Evolutionary conservation across 1,140 invertebrate species (phyloP), one percentile per base, ranked within the genome.

Genomic region (Habropoda laboriosa): DNA sequence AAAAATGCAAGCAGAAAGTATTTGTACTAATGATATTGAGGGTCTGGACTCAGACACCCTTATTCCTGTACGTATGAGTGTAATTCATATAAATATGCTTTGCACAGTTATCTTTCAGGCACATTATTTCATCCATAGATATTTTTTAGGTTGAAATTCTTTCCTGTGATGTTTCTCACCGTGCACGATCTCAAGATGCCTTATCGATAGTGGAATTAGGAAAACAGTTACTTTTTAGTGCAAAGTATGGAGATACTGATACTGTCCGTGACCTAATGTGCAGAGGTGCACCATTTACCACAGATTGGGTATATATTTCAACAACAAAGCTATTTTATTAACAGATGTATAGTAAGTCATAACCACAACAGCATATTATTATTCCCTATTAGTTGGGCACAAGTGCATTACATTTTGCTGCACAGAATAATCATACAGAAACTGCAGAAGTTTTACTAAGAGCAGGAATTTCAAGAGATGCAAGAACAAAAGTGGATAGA

Each of bases 401-500:
- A 68, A 98, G 97, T 80, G 96, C 98, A 1, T 93, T 99, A 47
- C 98, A 99, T 92, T 94, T 97, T 82, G 97, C 97, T 47, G 96
- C 97, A 18, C 95, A 96, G 91, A 95, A 96, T 91, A 97, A 97
- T 87, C 97, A 98, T 90, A 89, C 95, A 60, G 96, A 96, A 80
- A 97, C 97, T 64, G 97, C 96, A 79, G 96, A 97, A 85, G 95
- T 97, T 77, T 93, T 99, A 47, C 92, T 98, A 35, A 94, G 96
- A 80, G 97, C 97, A 45, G 98, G 98, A 58, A 97, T 98, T 80
- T 97, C 96, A 42, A 94, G 96, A 86, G 98, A 98, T 94, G 96
- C 97, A 5, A 94, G 96, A 83, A 99, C 97, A 21, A 99, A 99
- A 94, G 97, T 98, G 1, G 97, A 98, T 90, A 94, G 97, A 87